A percentile compares a stretch with the other conserved stretches of the same genome.
Evolutionary conservation across 2,888 invertebrate species (phyloP).

Genomic region (Alsophila aescularia): DNA sequence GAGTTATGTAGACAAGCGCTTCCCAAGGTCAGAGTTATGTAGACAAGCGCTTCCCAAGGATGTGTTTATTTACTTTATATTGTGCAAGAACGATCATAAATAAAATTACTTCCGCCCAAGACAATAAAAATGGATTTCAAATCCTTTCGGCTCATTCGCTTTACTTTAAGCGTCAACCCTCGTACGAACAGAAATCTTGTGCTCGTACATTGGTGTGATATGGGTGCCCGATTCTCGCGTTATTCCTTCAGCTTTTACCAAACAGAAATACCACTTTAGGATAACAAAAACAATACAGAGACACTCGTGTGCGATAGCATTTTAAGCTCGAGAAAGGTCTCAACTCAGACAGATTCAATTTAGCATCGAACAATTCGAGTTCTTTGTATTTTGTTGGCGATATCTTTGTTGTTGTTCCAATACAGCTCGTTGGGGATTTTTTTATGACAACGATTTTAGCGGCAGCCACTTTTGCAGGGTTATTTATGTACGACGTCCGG

Average conservation of each 20-base stretch:
- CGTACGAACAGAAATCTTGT: neutral
- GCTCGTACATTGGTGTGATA: neutral
- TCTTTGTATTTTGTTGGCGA: constrained; percentile 36
- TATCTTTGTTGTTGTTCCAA: constrained; percentile 47
- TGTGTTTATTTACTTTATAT: no score
- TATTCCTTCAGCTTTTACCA: neutral
- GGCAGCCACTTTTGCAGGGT: constrained; percentile 37
- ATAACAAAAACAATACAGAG: constrained; percentile 2
- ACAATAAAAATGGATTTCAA: neutral
- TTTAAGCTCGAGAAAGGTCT: constrained; percentile 15
- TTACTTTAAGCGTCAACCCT: neutral
- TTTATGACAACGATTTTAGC: constrained; percentile 42
- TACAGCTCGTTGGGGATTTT: constrained; percentile 52
- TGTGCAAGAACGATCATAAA: neutral
- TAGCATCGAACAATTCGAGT: constrained; percentile 34
- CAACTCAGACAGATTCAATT: constrained; percentile 26
- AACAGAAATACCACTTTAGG: neutral
- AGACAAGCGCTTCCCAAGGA: no score
- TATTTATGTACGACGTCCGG: constrained; percentile 45
- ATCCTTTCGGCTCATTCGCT: neutral
- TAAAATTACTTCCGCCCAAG: neutral
- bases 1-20: no score
- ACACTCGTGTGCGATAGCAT: constrained; percentile 7
- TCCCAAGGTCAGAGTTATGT: no score
- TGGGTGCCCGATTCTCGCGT: neutral